A percentile compares a stretch with the other conserved stretches of the same genome.
These are phyloP conservation scores for Alcedo quadribrachys DNA, from an alignment of 2,797 vertebrate species.

Conservation along the genomic window DNA sequence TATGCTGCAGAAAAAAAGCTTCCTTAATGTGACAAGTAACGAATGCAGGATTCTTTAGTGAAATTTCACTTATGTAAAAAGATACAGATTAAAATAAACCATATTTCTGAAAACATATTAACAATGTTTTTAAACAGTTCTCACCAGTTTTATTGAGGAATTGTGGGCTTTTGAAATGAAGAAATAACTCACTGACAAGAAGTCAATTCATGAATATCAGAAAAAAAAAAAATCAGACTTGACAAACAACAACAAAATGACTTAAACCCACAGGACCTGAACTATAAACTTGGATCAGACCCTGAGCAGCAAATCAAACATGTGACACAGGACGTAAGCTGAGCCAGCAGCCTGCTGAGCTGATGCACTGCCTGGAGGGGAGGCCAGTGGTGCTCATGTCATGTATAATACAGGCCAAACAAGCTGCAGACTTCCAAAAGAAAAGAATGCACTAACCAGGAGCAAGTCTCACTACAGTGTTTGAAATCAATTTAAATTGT, in stretches of 20 bases:
- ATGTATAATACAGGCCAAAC: background rate
- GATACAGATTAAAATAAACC: background rate
- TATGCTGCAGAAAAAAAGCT: background rate
- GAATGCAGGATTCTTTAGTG: background rate
- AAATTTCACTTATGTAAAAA: background rate
- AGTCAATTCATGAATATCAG: background rate
- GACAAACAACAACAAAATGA: background rate
- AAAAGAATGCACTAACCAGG: background rate
- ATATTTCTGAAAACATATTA: background rate
- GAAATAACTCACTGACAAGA: background rate
- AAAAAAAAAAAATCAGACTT: background rate
- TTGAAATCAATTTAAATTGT: background rate
- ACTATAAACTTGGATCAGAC: background rate
- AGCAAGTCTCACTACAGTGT: background rate
- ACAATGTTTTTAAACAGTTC: background rate
- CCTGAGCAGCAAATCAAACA: background rate
- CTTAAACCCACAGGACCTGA: conserved; percentile 12
- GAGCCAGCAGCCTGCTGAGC: background rate
- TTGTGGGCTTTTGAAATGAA: background rate
- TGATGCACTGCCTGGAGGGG: background rate
- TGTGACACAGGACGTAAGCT: background rate
- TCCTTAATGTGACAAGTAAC: background rate
- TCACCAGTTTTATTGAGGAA: background rate
- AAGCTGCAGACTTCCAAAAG: background rate
- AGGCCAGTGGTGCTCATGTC: background rate